These are phyloP conservation scores for Alentia gelatinosa DNA, from an alignment of 2,888 invertebrate genomes.

Conservation along the genomic window DNA sequence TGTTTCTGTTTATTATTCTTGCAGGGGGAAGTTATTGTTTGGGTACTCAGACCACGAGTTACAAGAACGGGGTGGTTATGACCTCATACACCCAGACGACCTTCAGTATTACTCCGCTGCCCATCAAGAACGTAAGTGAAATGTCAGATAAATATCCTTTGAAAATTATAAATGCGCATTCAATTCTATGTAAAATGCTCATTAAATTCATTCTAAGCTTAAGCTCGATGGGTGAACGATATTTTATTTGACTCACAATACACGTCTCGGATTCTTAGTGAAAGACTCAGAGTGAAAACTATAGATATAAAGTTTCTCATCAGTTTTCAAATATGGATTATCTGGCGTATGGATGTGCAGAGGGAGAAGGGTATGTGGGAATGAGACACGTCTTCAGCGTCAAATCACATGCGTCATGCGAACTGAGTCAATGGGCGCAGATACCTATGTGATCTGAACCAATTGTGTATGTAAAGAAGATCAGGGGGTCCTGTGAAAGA, in stretches of 20 bases:
- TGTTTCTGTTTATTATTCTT: too few species aligned
- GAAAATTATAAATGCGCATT: too few species aligned
- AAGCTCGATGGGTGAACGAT: too few species aligned
- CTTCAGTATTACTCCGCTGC: conserved; percentile 98
- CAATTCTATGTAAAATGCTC: too few species aligned
- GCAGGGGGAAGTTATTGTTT: conserved; percentile 94
- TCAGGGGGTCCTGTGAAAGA: conserved; percentile 12
- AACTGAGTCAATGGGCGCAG: neutral
- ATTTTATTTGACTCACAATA: too few species aligned
- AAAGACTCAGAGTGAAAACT: too few species aligned
- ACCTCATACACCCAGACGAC: conserved; percentile 98
- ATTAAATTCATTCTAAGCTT: too few species aligned
- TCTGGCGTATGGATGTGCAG: neutral
- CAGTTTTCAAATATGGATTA: conserved; percentile 33
- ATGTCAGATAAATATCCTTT: neutral
- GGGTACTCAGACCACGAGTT: conserved; percentile 94
- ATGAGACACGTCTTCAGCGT: neutral
- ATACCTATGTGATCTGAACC: conserved; percentile 41
- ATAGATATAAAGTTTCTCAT: conserved; percentile 40
- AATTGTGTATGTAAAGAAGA: conserved; percentile 26
- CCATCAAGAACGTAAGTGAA: conserved; percentile 96
- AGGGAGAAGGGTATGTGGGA: conserved; percentile 31
- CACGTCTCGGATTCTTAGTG: too few species aligned
- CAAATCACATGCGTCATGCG: conserved; percentile 31
- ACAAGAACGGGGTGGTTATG: conserved; percentile 94